A percentile compares a stretch with the other conserved stretches of the same genome.
phyloP scores from a whole-genome alignment of 2,888 invertebrate species.

The Tridacna crocea region DNA sequence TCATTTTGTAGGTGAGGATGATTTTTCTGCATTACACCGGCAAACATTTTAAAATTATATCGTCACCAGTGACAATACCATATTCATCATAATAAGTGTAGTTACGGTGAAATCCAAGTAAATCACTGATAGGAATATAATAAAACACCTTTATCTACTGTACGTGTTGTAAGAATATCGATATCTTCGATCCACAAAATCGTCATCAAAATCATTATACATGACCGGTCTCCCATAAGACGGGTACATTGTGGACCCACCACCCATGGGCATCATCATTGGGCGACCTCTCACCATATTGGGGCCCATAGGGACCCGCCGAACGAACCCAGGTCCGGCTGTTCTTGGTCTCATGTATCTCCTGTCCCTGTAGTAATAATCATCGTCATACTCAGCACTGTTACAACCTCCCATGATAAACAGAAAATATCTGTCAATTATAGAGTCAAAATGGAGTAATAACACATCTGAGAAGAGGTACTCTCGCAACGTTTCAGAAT shows the following conservation, averaged over 20 bases:
- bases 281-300: conserved; percentile 4
- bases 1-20: too few species aligned
- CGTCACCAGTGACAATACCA: too few species aligned
- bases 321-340: neutral
- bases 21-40: too few species aligned
- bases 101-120: too few species aligned
- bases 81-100: too few species aligned
- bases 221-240: conserved; percentile 9
- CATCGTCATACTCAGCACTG: conserved; percentile 41
- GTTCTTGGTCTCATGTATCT: conserved; percentile 16
- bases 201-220: conserved; percentile 17
- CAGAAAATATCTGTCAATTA: neutral
- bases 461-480: neutral
- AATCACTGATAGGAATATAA: too few species aligned
- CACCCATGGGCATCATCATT: conserved; percentile 16
- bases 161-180: conserved; percentile 31
- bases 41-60: too few species aligned
- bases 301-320: conserved; percentile 12
- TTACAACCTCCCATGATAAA: conserved; percentile 39
- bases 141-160: conserved; percentile 12
- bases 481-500: neutral
- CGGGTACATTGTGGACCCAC: neutral
- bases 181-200: conserved; percentile 10
- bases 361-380: conserved; percentile 22
- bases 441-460: neutral